Evolutionary conservation across 2,113 vertebrate species (phyloP), one percentile per base, ranked within the genome.

Genomic region (Ornithorhynchus anatinus): DNA sequence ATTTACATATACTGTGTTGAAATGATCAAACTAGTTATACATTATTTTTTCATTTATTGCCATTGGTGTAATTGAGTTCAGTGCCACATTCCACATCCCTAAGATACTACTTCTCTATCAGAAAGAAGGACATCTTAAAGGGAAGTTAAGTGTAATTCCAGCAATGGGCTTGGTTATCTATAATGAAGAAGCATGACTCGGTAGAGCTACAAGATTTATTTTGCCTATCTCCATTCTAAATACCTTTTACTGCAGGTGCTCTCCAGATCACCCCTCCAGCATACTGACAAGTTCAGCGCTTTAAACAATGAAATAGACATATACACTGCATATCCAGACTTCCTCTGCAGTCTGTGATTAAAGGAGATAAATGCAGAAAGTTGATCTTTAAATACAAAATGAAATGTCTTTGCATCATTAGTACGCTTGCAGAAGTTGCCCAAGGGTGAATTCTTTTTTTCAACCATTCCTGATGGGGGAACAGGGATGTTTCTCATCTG

Each of bases 151-250:
- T 7, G 5, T 19, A n/a, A 23, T 73, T 50, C 20, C n/a, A 56
- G 38, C n/a, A 11, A 14, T 47, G 50, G 25, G 40, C 32, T 64
- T 43, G 29, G 23, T 72, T 69, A 54, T 42, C 43, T 39, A 72
- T 68, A 29, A 76, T 27, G 33, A 51, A 71, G 25, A 59, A 47
- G 22, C 38, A 53, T 7, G 50, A 73, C 38, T 76, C 10, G 50
- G n/a, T 22, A 6, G 3, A 40, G 11, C 29, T 25, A 6, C 23
- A 4, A 2, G 12, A 29, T 54, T 50, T 48, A 63, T 42, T 68
- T 38, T 58, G 23, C 47, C 10, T 51, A 35, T 64, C 16, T 47
- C 45, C n/a, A 17, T 42, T 54, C 44, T 56, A 70, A 58, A 31
- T 42, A 27, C 7, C 2, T 44, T 63, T 35, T 27, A 29, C 39